phyloP scores from a whole-genome alignment of 2,113 vertebrate species.

The Melanotaenia duboulayi region DNA sequence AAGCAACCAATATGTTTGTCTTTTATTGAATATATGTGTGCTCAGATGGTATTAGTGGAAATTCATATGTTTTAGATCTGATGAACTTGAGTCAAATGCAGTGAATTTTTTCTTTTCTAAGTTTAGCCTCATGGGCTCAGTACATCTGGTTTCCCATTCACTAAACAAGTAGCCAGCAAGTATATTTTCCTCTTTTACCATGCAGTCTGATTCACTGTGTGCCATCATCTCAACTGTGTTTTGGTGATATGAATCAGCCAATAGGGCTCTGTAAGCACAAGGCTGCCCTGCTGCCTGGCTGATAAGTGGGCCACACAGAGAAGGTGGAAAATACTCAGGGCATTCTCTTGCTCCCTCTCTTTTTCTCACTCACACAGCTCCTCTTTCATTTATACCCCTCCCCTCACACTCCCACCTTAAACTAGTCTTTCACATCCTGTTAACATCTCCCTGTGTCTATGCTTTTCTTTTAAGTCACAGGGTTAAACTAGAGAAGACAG shows the following conservation, averaged over 20 bases:
- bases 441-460: conserved; percentile 40
- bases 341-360: conserved; percentile 45
- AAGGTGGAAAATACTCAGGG: conserved; percentile 63
- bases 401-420: conserved; percentile 36
- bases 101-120: conserved; percentile 8
- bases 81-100: neutral
- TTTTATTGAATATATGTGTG: neutral
- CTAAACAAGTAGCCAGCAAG: conserved; percentile 38
- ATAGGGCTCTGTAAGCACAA: conserved; percentile 64
- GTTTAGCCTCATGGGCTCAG: conserved; percentile 5
- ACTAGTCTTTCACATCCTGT: conserved; percentile 53
- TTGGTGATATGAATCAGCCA: conserved; percentile 73
- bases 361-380: conserved; percentile 10
- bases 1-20: neutral
- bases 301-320: conserved; percentile 74
- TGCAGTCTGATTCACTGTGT: conserved; percentile 59
- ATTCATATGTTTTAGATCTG: too few relatives aligned
- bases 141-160: conserved; percentile 44
- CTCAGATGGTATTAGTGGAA: neutral
- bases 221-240: conserved; percentile 62
- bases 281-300: conserved; percentile 58
- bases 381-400: conserved; percentile 29
- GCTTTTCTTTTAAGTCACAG: conserved; percentile 64
- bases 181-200: conserved; percentile 46
- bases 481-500: conserved; percentile 70